These are phyloP conservation scores for Ophraella communa DNA, from an alignment of 2,888 invertebrate species.

Conservation along the genomic window DNA sequence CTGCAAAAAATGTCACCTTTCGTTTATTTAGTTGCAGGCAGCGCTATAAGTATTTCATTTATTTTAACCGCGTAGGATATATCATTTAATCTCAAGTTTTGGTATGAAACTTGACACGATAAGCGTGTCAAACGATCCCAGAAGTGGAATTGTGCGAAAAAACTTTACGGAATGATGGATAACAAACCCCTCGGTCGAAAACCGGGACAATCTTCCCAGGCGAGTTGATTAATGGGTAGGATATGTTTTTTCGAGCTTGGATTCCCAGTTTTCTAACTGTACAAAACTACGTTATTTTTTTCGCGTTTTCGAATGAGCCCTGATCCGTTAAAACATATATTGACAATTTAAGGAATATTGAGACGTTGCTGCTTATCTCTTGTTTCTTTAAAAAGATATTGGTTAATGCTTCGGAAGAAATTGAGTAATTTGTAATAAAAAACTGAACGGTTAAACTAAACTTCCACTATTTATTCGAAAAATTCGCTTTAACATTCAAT, in stretches of 20 bases:
- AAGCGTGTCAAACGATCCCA: too few species aligned
- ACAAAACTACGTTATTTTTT: constrained; percentile 3
- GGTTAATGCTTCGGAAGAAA: background rate
- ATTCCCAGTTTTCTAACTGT: background rate
- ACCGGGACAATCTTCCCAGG: constrained; percentile 7
- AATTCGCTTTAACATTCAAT: too few species aligned
- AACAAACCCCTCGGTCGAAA: background rate
- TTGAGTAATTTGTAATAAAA: too few species aligned
- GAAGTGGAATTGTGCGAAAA: background rate
- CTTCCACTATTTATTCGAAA: too few species aligned
- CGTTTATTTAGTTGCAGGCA: too few species aligned
- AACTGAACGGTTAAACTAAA: too few species aligned
- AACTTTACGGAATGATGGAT: constrained; percentile 5
- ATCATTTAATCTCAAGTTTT: too few species aligned
- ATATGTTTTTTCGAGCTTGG: background rate
- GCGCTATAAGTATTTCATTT: too few species aligned
- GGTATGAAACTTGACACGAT: too few species aligned
- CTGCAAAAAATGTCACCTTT: too few species aligned
- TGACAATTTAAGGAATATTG: background rate
- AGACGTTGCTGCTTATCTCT: background rate
- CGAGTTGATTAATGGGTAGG: constrained; percentile 13
- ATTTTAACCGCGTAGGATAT: too few species aligned
- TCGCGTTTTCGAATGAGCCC: background rate
- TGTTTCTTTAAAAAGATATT: background rate
- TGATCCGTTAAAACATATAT: constrained; percentile 4